Base-by-base conservation (phyloP, 2,113 vertebrate species). In the Calypte anna region DNA sequence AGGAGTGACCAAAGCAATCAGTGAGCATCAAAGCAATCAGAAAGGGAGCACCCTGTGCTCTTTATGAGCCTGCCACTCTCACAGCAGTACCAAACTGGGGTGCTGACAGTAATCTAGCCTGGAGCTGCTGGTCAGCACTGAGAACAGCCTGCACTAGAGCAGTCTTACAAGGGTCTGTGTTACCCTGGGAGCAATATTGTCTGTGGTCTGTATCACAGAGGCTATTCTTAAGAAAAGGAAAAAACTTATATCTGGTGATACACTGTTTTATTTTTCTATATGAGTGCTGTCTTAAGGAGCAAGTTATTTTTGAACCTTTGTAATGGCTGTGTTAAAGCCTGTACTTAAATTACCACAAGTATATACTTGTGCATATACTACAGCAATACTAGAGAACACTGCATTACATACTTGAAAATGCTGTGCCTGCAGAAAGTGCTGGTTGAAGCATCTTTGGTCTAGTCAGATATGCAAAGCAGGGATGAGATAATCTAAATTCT, bases 41-140 rank as follows among this genome's bases (percentile, higher is more conserved):
- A 67, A 77, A 57, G 40, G 67, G 38, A 75, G 10, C 16, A 36
- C 9, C 24, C 53, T 1, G 1, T 31, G 2, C 36, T 61, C 40
- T 16, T 63, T 44, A 24, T 5, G 21, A 44, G 33, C 30, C 43
- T n/a, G 48, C 23, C 30, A 20, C 33, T 40, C 40, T 13, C 3
- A 0, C 1, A 36, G 59, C 36, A n/a, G 13, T 66, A 59, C 31
- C 27, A 16, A 14, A 36, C 3, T 2, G 3, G 21, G 15, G 15
- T 43, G 8, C 36, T 10, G 4, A 24, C 1, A 62, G 30, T 44
- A 75, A 24, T 4, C 27, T 11, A 40, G 18, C 1, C 0, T 8
- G 28, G 36, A 62, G 36, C 43, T 40, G 36, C 16, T 22, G 7
- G 33, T 31, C 2, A 1, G 28, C 24, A 62, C 1, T 18, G 15